These are phyloP conservation scores for Pygoscelis antarcticus DNA, from an alignment of 2,113 vertebrate genomes.

Conservation along the genomic window DNA sequence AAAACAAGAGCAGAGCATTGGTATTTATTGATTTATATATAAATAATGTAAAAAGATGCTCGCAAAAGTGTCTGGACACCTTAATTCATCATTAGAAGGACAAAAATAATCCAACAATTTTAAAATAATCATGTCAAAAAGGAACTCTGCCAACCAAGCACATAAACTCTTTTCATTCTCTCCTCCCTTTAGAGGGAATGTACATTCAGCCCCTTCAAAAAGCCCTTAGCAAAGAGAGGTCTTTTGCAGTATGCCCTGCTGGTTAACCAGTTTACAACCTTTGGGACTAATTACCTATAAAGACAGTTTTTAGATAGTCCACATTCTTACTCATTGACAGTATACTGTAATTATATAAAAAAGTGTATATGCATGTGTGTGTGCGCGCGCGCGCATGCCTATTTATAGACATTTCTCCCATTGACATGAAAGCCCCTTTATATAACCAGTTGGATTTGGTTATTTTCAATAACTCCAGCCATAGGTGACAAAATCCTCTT, in stretches of 20 bases:
- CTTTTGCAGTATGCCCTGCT: not conserved
- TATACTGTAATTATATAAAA: not conserved
- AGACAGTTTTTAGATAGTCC: not conserved
- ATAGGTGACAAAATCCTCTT: not conserved
- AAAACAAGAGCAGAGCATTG: not conserved
- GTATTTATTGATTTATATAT: not conserved
- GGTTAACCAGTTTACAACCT: slow-evolving; percentile 9
- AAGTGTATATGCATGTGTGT: not conserved
- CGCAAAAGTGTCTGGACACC: not conserved
- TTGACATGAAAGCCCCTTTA: not conserved
- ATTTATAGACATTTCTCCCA: not conserved
- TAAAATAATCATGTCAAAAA: not conserved
- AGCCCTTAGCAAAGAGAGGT: not conserved
- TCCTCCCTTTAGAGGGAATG: not conserved
- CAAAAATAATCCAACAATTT: not conserved
- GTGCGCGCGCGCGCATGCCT: not conserved
- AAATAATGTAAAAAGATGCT: not conserved
- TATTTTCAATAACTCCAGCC: not conserved
- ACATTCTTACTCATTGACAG: not conserved
- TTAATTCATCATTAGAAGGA: not conserved
- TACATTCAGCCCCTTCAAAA: not conserved
- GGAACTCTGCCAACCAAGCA: not conserved
- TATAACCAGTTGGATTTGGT: not conserved
- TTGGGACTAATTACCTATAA: not conserved
- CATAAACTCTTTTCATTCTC: not conserved